phyloP scores from a whole-genome alignment of 1,140 invertebrate genomes.

The Onthophagus taurus region DNA sequence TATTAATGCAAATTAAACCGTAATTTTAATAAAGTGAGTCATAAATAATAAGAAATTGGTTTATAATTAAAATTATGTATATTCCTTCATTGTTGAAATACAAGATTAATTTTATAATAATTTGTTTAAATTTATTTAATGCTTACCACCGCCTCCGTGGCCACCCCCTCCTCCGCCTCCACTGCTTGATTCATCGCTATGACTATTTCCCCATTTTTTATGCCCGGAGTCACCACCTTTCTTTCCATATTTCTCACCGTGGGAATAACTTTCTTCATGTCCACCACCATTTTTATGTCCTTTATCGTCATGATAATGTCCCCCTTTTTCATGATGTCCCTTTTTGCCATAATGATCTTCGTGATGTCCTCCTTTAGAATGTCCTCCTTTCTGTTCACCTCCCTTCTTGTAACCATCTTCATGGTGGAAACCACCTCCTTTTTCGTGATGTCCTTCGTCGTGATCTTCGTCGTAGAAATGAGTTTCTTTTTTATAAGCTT shows the following conservation, averaged over 20 bases:
- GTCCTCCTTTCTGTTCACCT: conserved; percentile 51
- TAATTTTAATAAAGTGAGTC: too few relatives aligned
- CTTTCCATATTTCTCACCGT: conserved; percentile 54
- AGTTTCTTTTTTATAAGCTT: conserved; percentile 63
- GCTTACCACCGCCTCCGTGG: too few relatives aligned
- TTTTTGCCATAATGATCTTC: conserved; percentile 52
- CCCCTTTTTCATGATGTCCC: conserved; percentile 50
- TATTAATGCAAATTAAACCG: too few relatives aligned
- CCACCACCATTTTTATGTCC: conserved; percentile 59
- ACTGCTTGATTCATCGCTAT: too few relatives aligned
- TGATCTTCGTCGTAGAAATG: conserved; percentile 59
- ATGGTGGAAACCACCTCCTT: conserved; percentile 49
- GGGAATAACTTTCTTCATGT: conserved; percentile 54
- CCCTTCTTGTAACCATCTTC: conserved; percentile 49
- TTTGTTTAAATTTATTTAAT: too few relatives aligned
- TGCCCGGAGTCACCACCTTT: conserved; percentile 56
- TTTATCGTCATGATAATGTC: conserved; percentile 48
- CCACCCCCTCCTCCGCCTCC: too few relatives aligned
- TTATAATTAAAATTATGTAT: too few relatives aligned
- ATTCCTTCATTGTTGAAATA: too few relatives aligned
- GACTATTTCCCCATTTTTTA: conserved; percentile 48
- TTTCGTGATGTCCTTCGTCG: conserved; percentile 51
- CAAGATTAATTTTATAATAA: too few relatives aligned
- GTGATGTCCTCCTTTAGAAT: conserved; percentile 52
- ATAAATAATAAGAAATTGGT: too few relatives aligned